Evolutionary conservation across 2,113 vertebrate genomes (phyloP).

Genomic region (Xenopus tropicalis): DNA sequence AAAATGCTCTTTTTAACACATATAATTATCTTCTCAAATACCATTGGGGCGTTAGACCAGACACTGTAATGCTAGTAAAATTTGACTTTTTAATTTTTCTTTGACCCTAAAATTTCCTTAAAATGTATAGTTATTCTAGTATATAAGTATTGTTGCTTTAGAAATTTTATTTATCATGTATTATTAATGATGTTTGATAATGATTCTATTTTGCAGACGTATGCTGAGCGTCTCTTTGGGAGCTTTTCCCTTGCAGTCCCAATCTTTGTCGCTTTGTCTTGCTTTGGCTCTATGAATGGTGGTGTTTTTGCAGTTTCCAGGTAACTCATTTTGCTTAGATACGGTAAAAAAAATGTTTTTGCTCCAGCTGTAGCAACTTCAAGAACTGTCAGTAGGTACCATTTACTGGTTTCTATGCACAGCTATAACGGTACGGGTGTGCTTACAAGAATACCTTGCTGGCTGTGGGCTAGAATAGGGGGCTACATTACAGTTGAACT

Average conservation of each 20-base stretch:
- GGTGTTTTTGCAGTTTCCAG: slow-evolving; percentile 86
- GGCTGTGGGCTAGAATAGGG: too few species aligned
- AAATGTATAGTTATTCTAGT: too few species aligned
- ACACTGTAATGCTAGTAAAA: too few species aligned
- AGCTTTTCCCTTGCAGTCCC: slow-evolving; percentile 85
- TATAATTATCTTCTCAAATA: too few species aligned
- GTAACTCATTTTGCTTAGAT: slow-evolving; percentile 61
- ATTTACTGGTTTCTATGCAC: neutral
- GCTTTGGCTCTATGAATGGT: slow-evolving; percentile 94
- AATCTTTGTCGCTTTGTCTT: slow-evolving; percentile 89
- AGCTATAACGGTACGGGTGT: neutral
- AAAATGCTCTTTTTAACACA: too few species aligned
- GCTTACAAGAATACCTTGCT: too few species aligned
- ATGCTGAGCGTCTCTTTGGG: slow-evolving; percentile 84
- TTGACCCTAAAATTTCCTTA: too few species aligned
- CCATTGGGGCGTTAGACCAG: too few species aligned
- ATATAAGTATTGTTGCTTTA: neutral
- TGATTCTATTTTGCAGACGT: slow-evolving; percentile 71
- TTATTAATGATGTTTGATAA: neutral
- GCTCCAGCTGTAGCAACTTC: neutral
- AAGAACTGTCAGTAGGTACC: neutral
- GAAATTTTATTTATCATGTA: neutral
- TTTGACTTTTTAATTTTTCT: too few species aligned
- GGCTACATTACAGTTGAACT: too few species aligned
- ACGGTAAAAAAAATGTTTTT: neutral